Conservation (phyloP, 2,888 invertebrate genomes). For the Teinopalpus imperialis region DNA sequence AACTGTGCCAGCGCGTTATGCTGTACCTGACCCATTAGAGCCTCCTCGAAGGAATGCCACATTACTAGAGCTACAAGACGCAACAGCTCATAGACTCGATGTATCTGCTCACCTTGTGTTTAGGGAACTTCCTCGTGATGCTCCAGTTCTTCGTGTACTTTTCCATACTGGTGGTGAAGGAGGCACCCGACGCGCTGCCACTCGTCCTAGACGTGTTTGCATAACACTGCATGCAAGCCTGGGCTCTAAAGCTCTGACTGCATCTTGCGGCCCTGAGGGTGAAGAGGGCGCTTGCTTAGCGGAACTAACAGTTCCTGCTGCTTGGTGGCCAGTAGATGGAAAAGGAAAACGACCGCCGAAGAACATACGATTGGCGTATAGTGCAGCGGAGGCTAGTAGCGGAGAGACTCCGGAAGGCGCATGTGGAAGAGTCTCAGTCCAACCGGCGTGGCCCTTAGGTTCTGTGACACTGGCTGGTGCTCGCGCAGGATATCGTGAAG, state of each 20-base stretch:
- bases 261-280: slow-evolving; percentile 96
- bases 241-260: slow-evolving; percentile 84
- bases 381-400: slow-evolving; percentile 91
- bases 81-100: slow-evolving; percentile 89
- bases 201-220: slow-evolving; percentile 88
- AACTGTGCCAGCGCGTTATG: slow-evolving; percentile 94
- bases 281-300: slow-evolving; percentile 96
- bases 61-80: slow-evolving; percentile 81
- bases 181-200: slow-evolving; percentile 87
- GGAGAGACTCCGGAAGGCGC: slow-evolving; percentile 85
- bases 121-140: slow-evolving; percentile 91
- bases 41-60: slow-evolving; percentile 82
- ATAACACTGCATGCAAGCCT: slow-evolving; percentile 89
- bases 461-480: slow-evolving; percentile 89
- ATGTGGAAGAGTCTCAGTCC: slow-evolving; percentile 86
- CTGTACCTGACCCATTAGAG: slow-evolving; percentile 92
- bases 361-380: slow-evolving; percentile 91
- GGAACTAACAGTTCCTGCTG: slow-evolving; percentile 92
- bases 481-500: slow-evolving; percentile 90
- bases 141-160: slow-evolving; percentile 94
- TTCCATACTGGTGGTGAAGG: slow-evolving; percentile 95
- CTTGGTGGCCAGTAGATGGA: slow-evolving; percentile 93
- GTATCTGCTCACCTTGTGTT: slow-evolving; percentile 97
- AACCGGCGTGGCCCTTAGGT: slow-evolving; percentile 84
- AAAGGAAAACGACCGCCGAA: slow-evolving; percentile 85